phyloP scores from a whole-genome alignment of 1,140 invertebrate species.

The Cheumatopsyche charites region DNA sequence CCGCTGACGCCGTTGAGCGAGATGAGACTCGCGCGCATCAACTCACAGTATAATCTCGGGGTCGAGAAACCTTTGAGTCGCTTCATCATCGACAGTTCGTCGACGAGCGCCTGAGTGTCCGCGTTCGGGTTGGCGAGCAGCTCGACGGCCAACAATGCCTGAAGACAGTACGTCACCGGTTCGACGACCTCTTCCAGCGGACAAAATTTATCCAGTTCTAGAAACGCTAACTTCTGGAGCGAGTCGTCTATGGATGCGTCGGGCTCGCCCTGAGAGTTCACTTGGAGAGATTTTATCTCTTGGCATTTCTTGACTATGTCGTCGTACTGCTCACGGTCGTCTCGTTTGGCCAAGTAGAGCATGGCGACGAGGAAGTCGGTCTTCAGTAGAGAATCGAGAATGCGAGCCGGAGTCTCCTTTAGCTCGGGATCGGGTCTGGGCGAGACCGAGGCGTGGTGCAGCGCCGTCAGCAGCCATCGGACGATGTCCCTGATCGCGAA shows the following conservation, averaged over 20 bases:
- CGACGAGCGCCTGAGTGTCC: conserved; percentile 77
- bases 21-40: conserved; percentile 86
- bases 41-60: conserved; percentile 82
- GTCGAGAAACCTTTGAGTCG: conserved; percentile 77
- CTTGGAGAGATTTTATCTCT: conserved; percentile 69
- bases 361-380: conserved; percentile 81
- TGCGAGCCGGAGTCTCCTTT: conserved; percentile 71
- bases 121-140: conserved; percentile 76
- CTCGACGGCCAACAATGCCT: conserved; percentile 75
- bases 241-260: conserved; percentile 65
- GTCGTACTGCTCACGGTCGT: conserved; percentile 70
- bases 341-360: conserved; percentile 81
- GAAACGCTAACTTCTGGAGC: conserved; percentile 65
- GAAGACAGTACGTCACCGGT: conserved; percentile 75
- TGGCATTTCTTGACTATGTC: conserved; percentile 76
- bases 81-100: conserved; percentile 82
- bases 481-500: conserved; percentile 77
- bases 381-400: conserved; percentile 73
- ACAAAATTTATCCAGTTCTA: conserved; percentile 68
- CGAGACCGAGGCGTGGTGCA: conserved; percentile 66
- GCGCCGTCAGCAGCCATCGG: conserved; percentile 83
- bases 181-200: conserved; percentile 65
- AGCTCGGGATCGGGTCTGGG: conserved; percentile 65
- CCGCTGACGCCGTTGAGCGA: conserved; percentile 83
- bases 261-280: conserved; percentile 64